These are phyloP conservation scores for Pungitius pungitius DNA, from an alignment of 2,113 vertebrate genomes.

Conservation along the genomic window DNA sequence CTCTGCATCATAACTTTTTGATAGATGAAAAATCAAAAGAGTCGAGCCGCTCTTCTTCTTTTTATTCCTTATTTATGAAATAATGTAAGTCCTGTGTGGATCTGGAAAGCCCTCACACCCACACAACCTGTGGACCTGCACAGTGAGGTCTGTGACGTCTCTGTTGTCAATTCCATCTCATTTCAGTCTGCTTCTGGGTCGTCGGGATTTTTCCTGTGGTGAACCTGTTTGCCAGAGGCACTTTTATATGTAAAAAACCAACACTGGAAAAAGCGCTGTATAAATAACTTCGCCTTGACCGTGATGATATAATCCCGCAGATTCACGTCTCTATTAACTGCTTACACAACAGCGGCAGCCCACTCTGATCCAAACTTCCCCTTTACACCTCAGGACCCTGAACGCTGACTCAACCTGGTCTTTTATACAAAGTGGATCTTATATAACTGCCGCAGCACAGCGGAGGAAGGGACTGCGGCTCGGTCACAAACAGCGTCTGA, in stretches of 20 bases:
- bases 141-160: constrained; percentile 26
- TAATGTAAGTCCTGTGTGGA: constrained; percentile 28
- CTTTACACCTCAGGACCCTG: constrained; percentile 61
- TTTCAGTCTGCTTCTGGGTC: constrained; percentile 36
- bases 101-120: constrained; percentile 49
- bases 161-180: constrained; percentile 45
- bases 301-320: constrained; percentile 63
- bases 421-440: constrained; percentile 63
- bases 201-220: constrained; percentile 6
- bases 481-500: constrained; percentile 21
- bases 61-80: constrained; percentile 6
- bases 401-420: constrained; percentile 61
- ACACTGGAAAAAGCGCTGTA: constrained; percentile 45
- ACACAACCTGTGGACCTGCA: constrained; percentile 47
- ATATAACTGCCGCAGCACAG: constrained; percentile 43
- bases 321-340: constrained; percentile 54
- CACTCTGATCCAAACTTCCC: constrained; percentile 63
- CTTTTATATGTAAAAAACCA: constrained; percentile 41
- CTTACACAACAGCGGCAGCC: constrained; percentile 67
- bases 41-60: constrained; percentile 21
- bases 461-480: constrained; percentile 10
- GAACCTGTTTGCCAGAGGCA: constrained; percentile 27
- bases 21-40: not conserved
- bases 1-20: not conserved
- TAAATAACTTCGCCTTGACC: constrained; percentile 59